A percentile compares a stretch with the other conserved stretches of the same genome.
phyloP scores from a whole-genome alignment of 1,140 invertebrate genomes.

The Bemisia tabaci region DNA sequence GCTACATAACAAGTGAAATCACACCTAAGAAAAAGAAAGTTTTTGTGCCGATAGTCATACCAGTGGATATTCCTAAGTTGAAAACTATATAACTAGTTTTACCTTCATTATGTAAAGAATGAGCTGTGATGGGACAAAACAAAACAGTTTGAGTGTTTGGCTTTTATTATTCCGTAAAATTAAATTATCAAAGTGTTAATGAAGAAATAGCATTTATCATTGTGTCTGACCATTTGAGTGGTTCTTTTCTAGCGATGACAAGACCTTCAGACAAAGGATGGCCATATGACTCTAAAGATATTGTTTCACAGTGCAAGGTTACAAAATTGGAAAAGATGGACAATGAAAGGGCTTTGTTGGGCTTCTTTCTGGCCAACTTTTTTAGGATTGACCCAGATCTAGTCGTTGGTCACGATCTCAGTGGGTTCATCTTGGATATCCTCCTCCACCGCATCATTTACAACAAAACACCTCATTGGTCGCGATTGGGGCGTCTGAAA shows the following conservation, averaged over 20 bases:
- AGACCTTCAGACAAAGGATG: slow-evolving; percentile 61
- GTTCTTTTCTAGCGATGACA: slow-evolving; percentile 56
- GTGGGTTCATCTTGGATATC: slow-evolving; percentile 75
- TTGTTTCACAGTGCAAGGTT: slow-evolving; percentile 19
- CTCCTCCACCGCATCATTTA: slow-evolving; percentile 64
- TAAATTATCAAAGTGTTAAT: slow-evolving; percentile 2
- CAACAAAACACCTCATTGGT: slow-evolving; percentile 75
- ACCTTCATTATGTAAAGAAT: too few relatives aligned
- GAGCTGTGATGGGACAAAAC: too few relatives aligned
- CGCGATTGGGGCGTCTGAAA: slow-evolving; percentile 70
- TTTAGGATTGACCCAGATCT: slow-evolving; percentile 84
- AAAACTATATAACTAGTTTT: too few relatives aligned
- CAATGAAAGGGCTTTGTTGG: slow-evolving; percentile 70
- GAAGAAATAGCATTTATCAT: too few relatives aligned
- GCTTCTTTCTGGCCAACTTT: slow-evolving; percentile 68
- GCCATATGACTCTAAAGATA: slow-evolving; percentile 60
- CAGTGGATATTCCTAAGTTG: too few relatives aligned
- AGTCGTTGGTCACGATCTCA: slow-evolving; percentile 81
- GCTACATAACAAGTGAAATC: too few relatives aligned
- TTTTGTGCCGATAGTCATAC: too few relatives aligned
- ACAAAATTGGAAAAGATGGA: slow-evolving; percentile 61
- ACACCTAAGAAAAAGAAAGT: too few relatives aligned
- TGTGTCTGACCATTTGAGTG: too few relatives aligned
- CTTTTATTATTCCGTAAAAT: not conserved
- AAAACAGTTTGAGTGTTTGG: not conserved